Evolutionary conservation across 2,888 invertebrate genomes (phyloP).

Genomic region (Priocnemis perturbator): DNA sequence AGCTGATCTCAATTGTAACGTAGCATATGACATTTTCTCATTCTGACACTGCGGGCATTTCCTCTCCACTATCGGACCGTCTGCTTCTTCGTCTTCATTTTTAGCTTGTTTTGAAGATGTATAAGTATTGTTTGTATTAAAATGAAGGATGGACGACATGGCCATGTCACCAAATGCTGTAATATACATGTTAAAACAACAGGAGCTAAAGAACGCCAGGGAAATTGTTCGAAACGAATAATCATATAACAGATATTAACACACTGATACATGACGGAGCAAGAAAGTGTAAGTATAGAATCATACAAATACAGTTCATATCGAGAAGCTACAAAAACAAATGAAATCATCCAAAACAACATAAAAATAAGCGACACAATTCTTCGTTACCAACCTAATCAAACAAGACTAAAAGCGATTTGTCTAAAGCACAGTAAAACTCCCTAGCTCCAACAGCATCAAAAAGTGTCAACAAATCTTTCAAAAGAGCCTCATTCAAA

Average conservation of each 20-base stretch:
- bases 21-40: conserved; percentile 96
- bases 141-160: conserved; percentile 83
- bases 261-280: not conserved
- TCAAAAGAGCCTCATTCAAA: too few relatives aligned
- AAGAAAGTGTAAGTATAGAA: too few relatives aligned
- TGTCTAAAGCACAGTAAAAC: too few relatives aligned
- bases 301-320: too few relatives aligned
- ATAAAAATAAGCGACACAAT: too few relatives aligned
- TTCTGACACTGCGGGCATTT: conserved; percentile 92
- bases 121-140: conserved; percentile 79
- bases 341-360: not conserved
- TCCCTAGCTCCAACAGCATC: too few relatives aligned
- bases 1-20: conserved; percentile 95
- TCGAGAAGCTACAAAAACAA: too few relatives aligned
- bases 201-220: too few relatives aligned
- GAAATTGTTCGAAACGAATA: conserved; percentile 2
- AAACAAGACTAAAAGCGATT: too few relatives aligned
- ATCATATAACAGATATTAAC: not conserved
- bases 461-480: too few relatives aligned
- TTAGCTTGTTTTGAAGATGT: conserved; percentile 67
- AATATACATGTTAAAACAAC: conserved; percentile 54
- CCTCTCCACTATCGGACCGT: conserved; percentile 88
- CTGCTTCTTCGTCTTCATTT: conserved; percentile 75
- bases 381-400: too few relatives aligned
- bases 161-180: conserved; percentile 82